Percentiles rank a stretch among this genome's conserved stretches.
These are phyloP conservation scores for Seriola dumerili DNA, from an alignment of 2,113 vertebrate genomes.

Conservation along the genomic window DNA sequence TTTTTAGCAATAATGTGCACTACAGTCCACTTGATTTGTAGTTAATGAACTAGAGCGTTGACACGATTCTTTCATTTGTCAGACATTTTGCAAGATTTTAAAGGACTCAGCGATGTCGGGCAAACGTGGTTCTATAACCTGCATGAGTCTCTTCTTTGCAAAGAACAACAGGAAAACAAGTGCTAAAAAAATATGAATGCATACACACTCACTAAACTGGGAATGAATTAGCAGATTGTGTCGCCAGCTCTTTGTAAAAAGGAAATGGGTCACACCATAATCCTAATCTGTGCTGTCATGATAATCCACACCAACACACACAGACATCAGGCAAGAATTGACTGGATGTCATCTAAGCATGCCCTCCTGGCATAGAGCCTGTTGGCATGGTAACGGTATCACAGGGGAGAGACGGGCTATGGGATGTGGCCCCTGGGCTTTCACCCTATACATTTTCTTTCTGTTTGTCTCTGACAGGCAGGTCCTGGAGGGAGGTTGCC, in stretches of 20 bases:
- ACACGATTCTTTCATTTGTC: not conserved
- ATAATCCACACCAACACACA: conserved; percentile 69
- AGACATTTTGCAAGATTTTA: not conserved
- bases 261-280: conserved; percentile 78
- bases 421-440: conserved; percentile 28
- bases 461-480: conserved; percentile 26
- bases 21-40: no score
- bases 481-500: conserved; percentile 12
- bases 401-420: conserved; percentile 1
- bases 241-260: conserved; percentile 58
- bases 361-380: conserved; percentile 7
- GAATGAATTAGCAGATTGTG: conserved; percentile 50
- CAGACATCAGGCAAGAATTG: conserved; percentile 41
- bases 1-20: not conserved
- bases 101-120: no score
- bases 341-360: conserved; percentile 34
- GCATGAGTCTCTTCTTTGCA: not conserved
- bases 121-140: not conserved
- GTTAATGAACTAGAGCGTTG: no score
- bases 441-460: conserved; percentile 18
- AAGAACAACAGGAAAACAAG: conserved; percentile 8
- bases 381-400: conserved; percentile 54
- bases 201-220: not conserved
- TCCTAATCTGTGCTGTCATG: conserved; percentile 73
- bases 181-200: conserved; percentile 11